Evolutionary conservation across 2,888 invertebrate genomes (phyloP).

Genomic region (Caenorhabditis virilis): DNA sequence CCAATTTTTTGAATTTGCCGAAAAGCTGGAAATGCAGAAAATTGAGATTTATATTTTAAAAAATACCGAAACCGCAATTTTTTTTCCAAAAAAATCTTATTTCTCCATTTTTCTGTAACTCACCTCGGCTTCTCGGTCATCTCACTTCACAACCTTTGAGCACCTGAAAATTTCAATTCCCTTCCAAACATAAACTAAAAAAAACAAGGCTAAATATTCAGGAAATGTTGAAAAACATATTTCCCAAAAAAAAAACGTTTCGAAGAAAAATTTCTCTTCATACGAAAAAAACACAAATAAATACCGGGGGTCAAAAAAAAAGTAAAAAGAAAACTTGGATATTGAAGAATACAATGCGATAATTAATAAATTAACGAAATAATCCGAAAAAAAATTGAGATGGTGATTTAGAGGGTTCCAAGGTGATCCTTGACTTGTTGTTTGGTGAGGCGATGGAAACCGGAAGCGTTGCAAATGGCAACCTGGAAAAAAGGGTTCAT

Average conservation of each 20-base stretch:
- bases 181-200: too few relatives aligned
- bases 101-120: too few relatives aligned
- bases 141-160: too few relatives aligned
- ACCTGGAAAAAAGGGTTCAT: constrained; percentile 74
- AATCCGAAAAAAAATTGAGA: neutral
- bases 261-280: neutral
- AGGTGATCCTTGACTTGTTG: constrained; percentile 95
- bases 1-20: too few relatives aligned
- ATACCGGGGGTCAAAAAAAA: neutral
- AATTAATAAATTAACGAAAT: constrained; percentile 26
- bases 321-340: constrained; percentile 2
- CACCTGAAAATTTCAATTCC: too few relatives aligned
- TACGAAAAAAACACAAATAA: constrained; percentile 11
- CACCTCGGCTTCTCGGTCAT: neutral
- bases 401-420: constrained; percentile 76
- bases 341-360: constrained; percentile 10
- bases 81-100: too few relatives aligned
- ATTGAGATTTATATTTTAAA: too few relatives aligned
- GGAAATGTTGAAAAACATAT: too few relatives aligned
- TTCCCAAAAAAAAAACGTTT: too few relatives aligned
- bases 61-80: too few relatives aligned
- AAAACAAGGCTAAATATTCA: too few relatives aligned
- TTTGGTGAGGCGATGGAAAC: constrained; percentile 87
- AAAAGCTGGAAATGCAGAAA: too few relatives aligned
- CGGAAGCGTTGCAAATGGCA: constrained; percentile 77